Evolutionary conservation across 2,113 vertebrate genomes (phyloP).

Genomic region (Nematolebias whitei): DNA sequence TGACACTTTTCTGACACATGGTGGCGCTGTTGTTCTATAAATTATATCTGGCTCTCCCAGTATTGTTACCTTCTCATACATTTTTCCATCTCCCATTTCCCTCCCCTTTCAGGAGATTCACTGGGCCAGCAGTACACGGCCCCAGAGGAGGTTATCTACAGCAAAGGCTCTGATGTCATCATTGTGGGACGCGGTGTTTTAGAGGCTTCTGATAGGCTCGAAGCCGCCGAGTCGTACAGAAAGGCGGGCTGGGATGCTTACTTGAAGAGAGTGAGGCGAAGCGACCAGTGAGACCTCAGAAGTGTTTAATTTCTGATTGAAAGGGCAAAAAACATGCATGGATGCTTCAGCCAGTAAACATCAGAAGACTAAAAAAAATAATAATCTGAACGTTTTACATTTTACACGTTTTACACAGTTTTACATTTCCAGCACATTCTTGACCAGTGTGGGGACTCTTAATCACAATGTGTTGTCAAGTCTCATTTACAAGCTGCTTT

Average conservation of each 20-base stretch:
- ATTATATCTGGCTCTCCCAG: background rate
- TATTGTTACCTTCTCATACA: background rate
- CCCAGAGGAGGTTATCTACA: constrained; percentile 86
- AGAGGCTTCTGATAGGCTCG: constrained; percentile 74
- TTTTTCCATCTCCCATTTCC: background rate
- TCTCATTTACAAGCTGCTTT: too few species aligned
- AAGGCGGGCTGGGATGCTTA: constrained; percentile 91
- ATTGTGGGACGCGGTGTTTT: constrained; percentile 94
- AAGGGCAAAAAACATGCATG: background rate
- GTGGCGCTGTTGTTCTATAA: constrained; percentile 42
- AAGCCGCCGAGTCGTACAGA: constrained; percentile 87
- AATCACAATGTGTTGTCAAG: too few species aligned
- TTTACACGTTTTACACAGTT: too few species aligned
- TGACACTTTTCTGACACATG: constrained; percentile 36
- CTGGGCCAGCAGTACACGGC: constrained; percentile 91
- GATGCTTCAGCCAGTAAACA: background rate
- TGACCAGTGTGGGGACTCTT: too few species aligned
- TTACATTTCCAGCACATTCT: too few species aligned
- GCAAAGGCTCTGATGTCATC: constrained; percentile 89
- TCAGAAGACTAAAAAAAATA: too few species aligned
- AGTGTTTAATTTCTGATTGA: too few species aligned
- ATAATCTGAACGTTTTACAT: too few species aligned
- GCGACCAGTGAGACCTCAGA: constrained; percentile 17
- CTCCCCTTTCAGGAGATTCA: constrained; percentile 81
- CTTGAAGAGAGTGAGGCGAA: constrained; percentile 68